Percentiles rank a stretch among this genome's conserved stretches.
Conservation (phyloP, 2,113 vertebrate species). For the Callopanchax toddi region DNA sequence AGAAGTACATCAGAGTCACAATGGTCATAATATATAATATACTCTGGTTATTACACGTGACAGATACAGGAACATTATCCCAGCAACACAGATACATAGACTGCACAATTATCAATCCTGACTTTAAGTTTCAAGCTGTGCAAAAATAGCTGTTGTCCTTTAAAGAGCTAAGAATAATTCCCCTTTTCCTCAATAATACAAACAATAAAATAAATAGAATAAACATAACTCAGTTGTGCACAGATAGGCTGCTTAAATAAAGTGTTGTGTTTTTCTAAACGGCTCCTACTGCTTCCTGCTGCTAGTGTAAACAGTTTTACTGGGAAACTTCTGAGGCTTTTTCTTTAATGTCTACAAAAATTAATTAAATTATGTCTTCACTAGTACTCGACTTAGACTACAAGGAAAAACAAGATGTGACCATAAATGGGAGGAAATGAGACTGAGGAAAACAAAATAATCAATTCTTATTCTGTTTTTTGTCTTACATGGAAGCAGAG, state of each 20-base stretch:
- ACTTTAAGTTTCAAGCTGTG: neutral
- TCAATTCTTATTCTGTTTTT: neutral
- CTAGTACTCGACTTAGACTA: neutral
- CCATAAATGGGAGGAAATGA: neutral
- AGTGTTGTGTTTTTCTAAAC: too few relatives aligned
- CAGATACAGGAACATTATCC: neutral
- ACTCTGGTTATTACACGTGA: constrained; percentile 4
- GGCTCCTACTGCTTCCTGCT: neutral
- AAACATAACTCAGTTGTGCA: neutral
- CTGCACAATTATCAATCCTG: too few relatives aligned
- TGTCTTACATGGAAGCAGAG: neutral
- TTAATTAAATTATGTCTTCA: neutral
- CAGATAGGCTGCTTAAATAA: neutral
- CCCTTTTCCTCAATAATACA: neutral
- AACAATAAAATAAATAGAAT: neutral
- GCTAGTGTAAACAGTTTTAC: neutral
- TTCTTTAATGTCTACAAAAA: neutral
- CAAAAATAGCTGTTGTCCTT: neutral
- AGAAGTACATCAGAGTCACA: constrained; percentile 13
- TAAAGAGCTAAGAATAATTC: neutral
- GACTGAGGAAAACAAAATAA: neutral
- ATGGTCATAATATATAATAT: neutral
- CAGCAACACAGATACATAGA: neutral
- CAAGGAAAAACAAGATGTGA: neutral
- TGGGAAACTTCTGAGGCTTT: neutral